These are phyloP conservation scores for Orthosia cruda DNA, from an alignment of 2,888 invertebrate genomes.

Conservation along the genomic window DNA sequence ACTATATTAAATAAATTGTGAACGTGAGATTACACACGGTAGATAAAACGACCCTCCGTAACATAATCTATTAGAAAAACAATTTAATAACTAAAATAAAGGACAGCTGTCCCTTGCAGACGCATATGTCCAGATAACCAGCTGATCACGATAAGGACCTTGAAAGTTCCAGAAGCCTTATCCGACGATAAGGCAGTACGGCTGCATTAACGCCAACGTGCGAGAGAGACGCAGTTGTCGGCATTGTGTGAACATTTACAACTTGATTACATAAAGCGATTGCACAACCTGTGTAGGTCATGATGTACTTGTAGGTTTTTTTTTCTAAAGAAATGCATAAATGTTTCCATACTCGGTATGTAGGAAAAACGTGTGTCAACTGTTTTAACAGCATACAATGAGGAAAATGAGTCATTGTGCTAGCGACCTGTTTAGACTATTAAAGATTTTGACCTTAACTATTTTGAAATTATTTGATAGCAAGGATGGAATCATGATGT, in stretches of 20 bases:
- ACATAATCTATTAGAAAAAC: slow-evolving; percentile 3
- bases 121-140: slow-evolving; percentile 34
- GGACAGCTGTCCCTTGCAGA: slow-evolving; percentile 29
- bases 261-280: slow-evolving; percentile 72
- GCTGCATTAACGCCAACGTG: slow-evolving; percentile 38
- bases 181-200: slow-evolving; percentile 46
- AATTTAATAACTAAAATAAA: slow-evolving; percentile 12
- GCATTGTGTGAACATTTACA: slow-evolving; percentile 74
- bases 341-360: slow-evolving; percentile 52
- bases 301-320: slow-evolving; percentile 61
- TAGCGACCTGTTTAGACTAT: slow-evolving; percentile 17
- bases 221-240: slow-evolving; percentile 57
- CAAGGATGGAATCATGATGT: background rate
- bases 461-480: background rate
- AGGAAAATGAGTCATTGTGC: slow-evolving; percentile 50
- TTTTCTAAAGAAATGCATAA: slow-evolving; percentile 57
- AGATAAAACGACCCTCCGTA: background rate
- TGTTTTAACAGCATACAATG: slow-evolving; percentile 22
- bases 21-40: background rate
- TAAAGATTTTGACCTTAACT: slow-evolving; percentile 23
- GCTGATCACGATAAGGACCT: slow-evolving; percentile 49
- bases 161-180: slow-evolving; percentile 58
- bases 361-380: slow-evolving; percentile 65
- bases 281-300: slow-evolving; percentile 72
- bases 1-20: slow-evolving; percentile 7